phyloP scores from a whole-genome alignment of 2,888 invertebrate genomes.

The Cheiracanthium punctorium region DNA sequence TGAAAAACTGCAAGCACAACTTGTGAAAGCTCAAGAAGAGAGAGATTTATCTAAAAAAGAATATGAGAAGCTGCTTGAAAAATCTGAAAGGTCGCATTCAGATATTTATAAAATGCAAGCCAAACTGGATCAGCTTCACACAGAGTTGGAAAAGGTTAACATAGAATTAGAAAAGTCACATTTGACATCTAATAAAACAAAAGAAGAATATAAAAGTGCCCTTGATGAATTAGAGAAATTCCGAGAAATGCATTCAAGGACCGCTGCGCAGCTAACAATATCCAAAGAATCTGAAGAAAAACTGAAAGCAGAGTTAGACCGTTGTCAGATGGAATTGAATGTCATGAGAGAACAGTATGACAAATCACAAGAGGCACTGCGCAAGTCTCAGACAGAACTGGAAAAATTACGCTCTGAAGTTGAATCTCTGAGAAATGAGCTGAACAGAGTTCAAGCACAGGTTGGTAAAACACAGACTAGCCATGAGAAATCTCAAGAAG shows the following conservation, averaged over 20 bases:
- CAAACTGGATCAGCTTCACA: constrained; percentile 89
- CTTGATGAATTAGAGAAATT: constrained; percentile 90
- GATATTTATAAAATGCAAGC: constrained; percentile 92
- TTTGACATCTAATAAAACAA: constrained; percentile 85
- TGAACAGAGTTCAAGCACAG: constrained; percentile 90
- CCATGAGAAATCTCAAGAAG: constrained; percentile 92
- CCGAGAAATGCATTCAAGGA: constrained; percentile 92
- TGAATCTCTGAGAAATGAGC: constrained; percentile 79
- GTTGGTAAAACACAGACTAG: constrained; percentile 88
- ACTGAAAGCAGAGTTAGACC: constrained; percentile 88
- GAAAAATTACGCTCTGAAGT: constrained; percentile 74
- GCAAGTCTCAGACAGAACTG: constrained; percentile 79
- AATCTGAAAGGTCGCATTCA: constrained; percentile 84
- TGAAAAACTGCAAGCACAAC: constrained; percentile 85
- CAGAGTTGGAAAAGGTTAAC: constrained; percentile 89
- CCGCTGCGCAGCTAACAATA: constrained; percentile 88
- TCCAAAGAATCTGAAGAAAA: constrained; percentile 94
- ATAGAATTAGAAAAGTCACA: constrained; percentile 90
- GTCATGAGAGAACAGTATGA: constrained; percentile 92
- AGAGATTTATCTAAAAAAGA: constrained; percentile 91
- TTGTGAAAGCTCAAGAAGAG: constrained; percentile 90
- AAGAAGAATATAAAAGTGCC: constrained; percentile 89
- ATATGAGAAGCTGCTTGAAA: constrained; percentile 92
- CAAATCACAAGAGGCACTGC: constrained; percentile 88
- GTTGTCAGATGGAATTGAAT: constrained; percentile 86